These are phyloP conservation scores for Zaprionus lachaisei DNA, from an alignment of 1,140 invertebrate species.

Conservation along the genomic window DNA sequence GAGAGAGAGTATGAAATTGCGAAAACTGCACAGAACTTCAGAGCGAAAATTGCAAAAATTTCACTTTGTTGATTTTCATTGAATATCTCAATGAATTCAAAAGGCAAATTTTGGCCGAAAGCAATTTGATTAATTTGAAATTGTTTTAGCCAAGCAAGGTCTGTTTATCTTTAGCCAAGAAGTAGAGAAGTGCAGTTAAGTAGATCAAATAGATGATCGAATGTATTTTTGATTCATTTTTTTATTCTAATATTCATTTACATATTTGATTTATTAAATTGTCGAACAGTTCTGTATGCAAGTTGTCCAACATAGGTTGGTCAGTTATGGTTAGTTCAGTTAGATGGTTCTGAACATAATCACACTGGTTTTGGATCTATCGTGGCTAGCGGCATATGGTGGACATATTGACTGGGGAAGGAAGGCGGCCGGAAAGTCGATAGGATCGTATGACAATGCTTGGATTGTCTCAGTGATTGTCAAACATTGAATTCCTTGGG, in stretches of 20 bases:
- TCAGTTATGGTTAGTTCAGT: neutral
- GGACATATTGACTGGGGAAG: neutral
- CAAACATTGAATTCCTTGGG: conserved; percentile 28
- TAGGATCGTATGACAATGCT: conserved; percentile 40
- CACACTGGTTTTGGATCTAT: neutral
- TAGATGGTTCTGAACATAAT: neutral
- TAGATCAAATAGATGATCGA: no score
- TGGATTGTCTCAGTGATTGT: conserved; percentile 32
- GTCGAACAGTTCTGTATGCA: neutral
- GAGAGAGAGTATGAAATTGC: neutral
- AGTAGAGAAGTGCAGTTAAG: no score
- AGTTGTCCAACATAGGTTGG: no score
- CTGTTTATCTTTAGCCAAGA: neutral
- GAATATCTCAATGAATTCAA: conserved; percentile 3
- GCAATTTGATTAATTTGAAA: neutral
- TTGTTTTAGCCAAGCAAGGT: neutral
- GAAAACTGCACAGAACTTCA: neutral
- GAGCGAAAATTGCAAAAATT: neutral
- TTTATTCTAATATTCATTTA: no score
- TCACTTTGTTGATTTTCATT: conserved; percentile 2
- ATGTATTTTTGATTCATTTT: no score
- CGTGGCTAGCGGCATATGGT: neutral
- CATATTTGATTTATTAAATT: no score
- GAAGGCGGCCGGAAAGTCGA: neutral
- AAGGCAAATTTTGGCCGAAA: neutral